Evolutionary conservation across 1,140 invertebrate species (phyloP), one percentile per base, ranked within the genome.

Genomic region (Hermetia illucens): DNA sequence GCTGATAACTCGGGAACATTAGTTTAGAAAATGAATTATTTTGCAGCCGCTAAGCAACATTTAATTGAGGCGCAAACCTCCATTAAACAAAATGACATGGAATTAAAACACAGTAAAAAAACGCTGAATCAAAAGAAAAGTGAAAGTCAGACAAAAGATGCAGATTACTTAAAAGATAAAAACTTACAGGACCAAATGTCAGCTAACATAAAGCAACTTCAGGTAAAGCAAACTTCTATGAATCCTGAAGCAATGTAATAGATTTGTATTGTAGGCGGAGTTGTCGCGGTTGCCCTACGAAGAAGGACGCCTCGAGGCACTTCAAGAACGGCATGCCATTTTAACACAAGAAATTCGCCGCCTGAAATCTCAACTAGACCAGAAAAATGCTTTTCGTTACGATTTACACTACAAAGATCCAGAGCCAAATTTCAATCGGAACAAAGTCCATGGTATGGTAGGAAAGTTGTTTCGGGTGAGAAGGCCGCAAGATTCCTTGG

Each of bases 1-100:
- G 1, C 0, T 0, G n/a, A n/a, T n/a, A n/a, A n/a, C n/a, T n/a
- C n/a, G n/a, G 2, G 36, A 13, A 36, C 8, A 4, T 19, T 36
- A 15, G 33, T 38, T 25, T 19, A 41, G 12, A 21, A 37, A 10
- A 38, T 34, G 36, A 38, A 27, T 36, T 42, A 20, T 40, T 42
- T 55, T 57, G 24, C 50, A 85, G 81, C 67, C 55, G 81, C 82
- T 0, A 82, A 85, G 49, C 72, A 79, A 48, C 74, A 73, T 36
- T 71, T 81, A 5, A 75, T 77, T 13, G 72, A 79, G 46, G 79
- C 84, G 2, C 77, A 82, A 48, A 92, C 87, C 1, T 79, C 84
- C 33, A 73, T 77, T 6, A 83, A 86, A 44, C 78, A 84, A 40
- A 76, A 75, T 9, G 68, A 74, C 44, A 87, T 89, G 78, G 75